Base-by-base conservation (phyloP, 2,113 vertebrate species). In the Larimichthys crocea region DNA sequence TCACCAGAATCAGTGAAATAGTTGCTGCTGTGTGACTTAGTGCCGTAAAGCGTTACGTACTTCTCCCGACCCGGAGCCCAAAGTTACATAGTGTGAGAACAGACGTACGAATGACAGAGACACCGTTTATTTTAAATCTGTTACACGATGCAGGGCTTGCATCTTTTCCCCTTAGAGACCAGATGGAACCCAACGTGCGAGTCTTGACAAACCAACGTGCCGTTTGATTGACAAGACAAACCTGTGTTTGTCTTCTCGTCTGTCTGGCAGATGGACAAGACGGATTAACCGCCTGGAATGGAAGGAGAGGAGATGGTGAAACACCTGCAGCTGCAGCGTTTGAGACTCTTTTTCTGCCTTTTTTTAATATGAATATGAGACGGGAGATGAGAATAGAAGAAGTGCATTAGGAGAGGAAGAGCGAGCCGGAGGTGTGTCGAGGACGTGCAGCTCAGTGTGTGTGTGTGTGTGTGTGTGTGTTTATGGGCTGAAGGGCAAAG, bases 401-500 rank as follows among this genome's bases (percentile, higher is more conserved):
- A 53, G 22, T n/a, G 56, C 31, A 67, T 40, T 40, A 40, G 35
- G n/a, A 64, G 31, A 49, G 9, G 64, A 85, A 66, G 74, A 71
- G 35, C 44, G 57, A 68, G 46, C 46, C 57, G 52, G 79, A 84
- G 79, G 67, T 66, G 52, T 57, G 59, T 61, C 5, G 17, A 29
- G 10, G 42, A 59, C 48, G 44, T 83, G 71, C 12, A 17, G 50
- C 62, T 53, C 44, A 55, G 53, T 31, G 22, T 55, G 56, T 62
- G 61, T 44, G 62, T 64, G 60, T 26, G 65, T 61, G 24, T 62
- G 67, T 67, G 68, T n/a, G 70, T 56, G 57, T 62, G 56, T 64
- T 84, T 69, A 82, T 50, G 86, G 80, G 57, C 81, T 83, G 48
- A 76, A 74, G 77, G 76, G 80, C 82, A 78, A 73, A 79, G 65